Percentiles rank a stretch among this genome's conserved stretches.
phyloP scores from a whole-genome alignment of 2,113 vertebrate species.

The Tupaia chinensis region DNA sequence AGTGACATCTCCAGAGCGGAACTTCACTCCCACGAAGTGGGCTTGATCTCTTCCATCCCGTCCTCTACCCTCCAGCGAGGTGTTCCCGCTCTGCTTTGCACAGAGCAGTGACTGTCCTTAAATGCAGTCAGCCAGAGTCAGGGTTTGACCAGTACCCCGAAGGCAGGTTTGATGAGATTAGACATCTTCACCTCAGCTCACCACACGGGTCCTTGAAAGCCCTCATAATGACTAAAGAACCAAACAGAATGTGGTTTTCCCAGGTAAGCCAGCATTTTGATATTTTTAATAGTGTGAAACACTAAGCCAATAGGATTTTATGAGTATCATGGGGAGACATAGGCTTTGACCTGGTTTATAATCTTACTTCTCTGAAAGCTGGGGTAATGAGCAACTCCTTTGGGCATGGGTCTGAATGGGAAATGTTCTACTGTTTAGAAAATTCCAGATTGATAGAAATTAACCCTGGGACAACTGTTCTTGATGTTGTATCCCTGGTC shows the following conservation, averaged over 20 bases:
- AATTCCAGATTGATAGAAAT: not conserved
- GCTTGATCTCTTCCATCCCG: not conserved
- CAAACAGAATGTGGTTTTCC: not conserved
- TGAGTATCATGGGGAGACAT: not conserved
- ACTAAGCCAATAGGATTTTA: not conserved
- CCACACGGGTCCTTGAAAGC: not conserved
- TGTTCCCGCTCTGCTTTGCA: rapidly evolving
- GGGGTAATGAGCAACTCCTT: not conserved
- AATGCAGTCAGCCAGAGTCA: not conserved
- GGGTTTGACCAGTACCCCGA: not conserved
- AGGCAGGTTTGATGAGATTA: too few relatives aligned
- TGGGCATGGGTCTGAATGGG: not conserved
- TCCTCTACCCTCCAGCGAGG: not conserved
- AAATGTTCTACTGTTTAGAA: not conserved
- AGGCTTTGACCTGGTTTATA: not conserved
- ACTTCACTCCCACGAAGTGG: not conserved
- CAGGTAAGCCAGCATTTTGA: not conserved
- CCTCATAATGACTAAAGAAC: not conserved
- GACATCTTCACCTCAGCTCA: not conserved
- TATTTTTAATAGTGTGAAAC: conserved; percentile 12
- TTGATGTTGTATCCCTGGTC: not conserved
- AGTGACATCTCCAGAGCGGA: not conserved
- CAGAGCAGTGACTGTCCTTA: not conserved
- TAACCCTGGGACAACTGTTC: not conserved
- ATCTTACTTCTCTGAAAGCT: not conserved